Conservation (phyloP, 2,797 vertebrate genomes). For the Cetoscarus ocellatus region DNA sequence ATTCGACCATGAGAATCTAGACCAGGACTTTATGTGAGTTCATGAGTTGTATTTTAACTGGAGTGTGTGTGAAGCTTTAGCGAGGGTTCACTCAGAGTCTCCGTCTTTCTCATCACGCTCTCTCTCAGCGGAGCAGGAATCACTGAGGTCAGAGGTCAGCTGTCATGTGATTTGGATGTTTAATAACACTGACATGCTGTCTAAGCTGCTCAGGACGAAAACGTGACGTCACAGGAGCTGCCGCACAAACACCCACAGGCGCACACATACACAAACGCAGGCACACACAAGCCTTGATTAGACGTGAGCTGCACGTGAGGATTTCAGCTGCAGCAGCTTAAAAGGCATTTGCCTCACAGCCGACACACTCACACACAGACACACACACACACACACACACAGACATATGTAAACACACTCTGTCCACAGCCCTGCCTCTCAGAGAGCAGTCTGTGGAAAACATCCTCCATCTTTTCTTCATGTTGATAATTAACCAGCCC, state of each 20-base stretch:
- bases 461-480: conserved; percentile 25
- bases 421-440: conserved; percentile 2
- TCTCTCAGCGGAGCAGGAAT: conserved; percentile 11
- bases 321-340: conserved; percentile 64
- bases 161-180: conserved; percentile 65
- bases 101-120: no score
- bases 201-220: conserved; percentile 68
- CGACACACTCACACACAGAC: conserved; percentile 19
- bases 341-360: conserved; percentile 47
- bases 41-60: conserved; percentile 21
- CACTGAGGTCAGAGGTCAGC: conserved; percentile 56
- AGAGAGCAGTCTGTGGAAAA: conserved; percentile 9
- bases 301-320: conserved; percentile 71
- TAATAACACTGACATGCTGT: conserved; percentile 56
- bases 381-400: conserved; percentile 10
- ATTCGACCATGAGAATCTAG: no score
- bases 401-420: conserved; percentile 37
- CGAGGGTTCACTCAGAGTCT: background rate
- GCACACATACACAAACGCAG: conserved; percentile 9
- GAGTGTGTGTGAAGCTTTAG: background rate
- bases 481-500: conserved; percentile 52
- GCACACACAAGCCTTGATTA: conserved; percentile 49
- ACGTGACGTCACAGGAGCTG: conserved; percentile 47
- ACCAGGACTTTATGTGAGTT: background rate
- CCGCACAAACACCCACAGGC: conserved; percentile 21